Base-by-base conservation (phyloP, 2,797 vertebrate genomes). In the Gouania willdenowi region DNA sequence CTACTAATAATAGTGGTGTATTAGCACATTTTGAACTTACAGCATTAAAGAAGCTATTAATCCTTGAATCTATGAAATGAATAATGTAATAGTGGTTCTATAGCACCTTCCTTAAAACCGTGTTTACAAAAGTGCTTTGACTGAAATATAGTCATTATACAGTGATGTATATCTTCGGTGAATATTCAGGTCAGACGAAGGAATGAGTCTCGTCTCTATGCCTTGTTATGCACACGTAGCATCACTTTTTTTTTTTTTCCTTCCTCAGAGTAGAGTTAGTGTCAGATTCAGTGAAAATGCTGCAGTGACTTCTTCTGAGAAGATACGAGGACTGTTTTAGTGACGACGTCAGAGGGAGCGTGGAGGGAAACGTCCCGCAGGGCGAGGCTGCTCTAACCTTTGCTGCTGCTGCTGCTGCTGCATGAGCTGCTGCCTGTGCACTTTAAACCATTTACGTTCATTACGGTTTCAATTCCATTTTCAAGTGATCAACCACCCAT, bases 391-490 rank as follows among this genome's bases (percentile, higher is more conserved):
- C 64, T 64, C 52, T 61, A 59, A 69, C 67, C 75, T 74, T 72
- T 77, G 43, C 24, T 14, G 42, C 56, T 56, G 53, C 42, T 9
- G 47, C 39, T 41, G n/a, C 53, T 33, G 39, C 58, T 74, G 68
- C 71, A 73, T 67, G 73, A 74, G 51, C 54, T 60, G 59, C 61
- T 71, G 77, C 67, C 65, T 76, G 78, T 79, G 79, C 80, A 85
- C 80, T 85, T 82, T 75, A 81, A n/a, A 61, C 75, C 80, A 73
- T 79, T 46, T 66, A 65, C 77, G 78, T 77, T 72, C 81, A 67
- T 47, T 50, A 65, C 66, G 21, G 52, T 33, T 52, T 72, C 29
- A 20, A 75, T 77, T 76, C 41, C 63, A 56, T n/a, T n/a, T n/a
- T n/a, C n/a, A n/a, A n/a, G n/a, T n/a, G n/a, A n/a, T 66, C 62